Base-by-base conservation (phyloP, 2,888 invertebrate genomes). In the Hemicrepidius hirtus region DNA sequence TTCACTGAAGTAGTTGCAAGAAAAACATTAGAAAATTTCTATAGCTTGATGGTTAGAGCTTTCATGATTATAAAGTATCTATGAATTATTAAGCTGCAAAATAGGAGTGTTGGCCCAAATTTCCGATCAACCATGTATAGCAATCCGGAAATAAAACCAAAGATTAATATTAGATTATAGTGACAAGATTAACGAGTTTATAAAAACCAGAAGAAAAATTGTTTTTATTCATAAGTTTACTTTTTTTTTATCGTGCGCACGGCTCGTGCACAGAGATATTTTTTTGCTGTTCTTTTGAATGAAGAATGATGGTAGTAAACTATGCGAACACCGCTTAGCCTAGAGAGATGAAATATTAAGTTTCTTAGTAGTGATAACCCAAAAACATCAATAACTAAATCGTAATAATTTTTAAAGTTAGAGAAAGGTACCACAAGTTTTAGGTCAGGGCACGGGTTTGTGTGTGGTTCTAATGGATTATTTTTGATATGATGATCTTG, bases 361-460 rank as follows among this genome's bases (percentile, higher is more conserved):
- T 66, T 66, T 57, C 53, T 66, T 57, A 20, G 53, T 53, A 37
- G 55, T 60, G 68, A 63, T 72, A 72, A 72, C 72, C 72, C 63
- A 63, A 72, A 72, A 72, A 72, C 67, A 67, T 72, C 67, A 72
- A 72, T 72, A 72, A 64, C 41, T 68, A 37, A 62, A 72, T 55
- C 66, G 57, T 50, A 44, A 62, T 62, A 60, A 60, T 71, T 49
- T 59, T 60, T 63, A 68, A 50, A 44, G 24, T 40, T 28, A 44
- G 72, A 72, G 72, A 72, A 72, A 72, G 72, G 72, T 68, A 40
- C 32, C 44, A 40, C 37, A 32, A 49, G 49, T 68, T 67, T 68
- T 62, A 60, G 71, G 71, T 66, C 66, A 62, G 49, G 46, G 63
- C 46, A 49, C 59, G 57, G 24, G 40, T 63, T 57, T 65, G 35